phyloP scores from a whole-genome alignment of 2,113 vertebrate species.

The Rhadina sibilatrix region DNA sequence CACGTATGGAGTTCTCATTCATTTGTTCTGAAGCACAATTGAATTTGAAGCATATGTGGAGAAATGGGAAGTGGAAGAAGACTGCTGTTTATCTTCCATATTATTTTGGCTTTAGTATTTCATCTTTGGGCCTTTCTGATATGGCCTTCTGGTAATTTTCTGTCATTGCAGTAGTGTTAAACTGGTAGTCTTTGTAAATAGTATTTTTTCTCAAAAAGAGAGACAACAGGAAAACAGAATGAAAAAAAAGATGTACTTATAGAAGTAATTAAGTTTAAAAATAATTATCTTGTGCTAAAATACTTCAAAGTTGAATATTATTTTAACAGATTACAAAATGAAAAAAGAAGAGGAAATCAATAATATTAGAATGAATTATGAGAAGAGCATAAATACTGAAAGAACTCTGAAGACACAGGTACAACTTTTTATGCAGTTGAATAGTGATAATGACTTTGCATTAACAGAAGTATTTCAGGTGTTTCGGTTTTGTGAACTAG shows the following conservation, averaged over 20 bases:
- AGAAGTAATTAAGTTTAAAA: not conserved
- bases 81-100: not conserved
- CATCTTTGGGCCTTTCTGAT: not conserved
- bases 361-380: slow-evolving; percentile 82
- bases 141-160: not conserved
- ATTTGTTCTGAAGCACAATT: not conserved
- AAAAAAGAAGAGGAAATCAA: slow-evolving; percentile 86
- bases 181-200: not conserved
- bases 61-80: not conserved
- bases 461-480: not conserved
- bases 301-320: not conserved
- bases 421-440: not conserved
- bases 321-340: slow-evolving; percentile 78
- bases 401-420: slow-evolving; percentile 97
- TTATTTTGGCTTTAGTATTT: not conserved
- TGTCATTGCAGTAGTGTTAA: not conserved
- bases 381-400: slow-evolving; percentile 90
- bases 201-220: not conserved
- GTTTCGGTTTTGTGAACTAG: not conserved
- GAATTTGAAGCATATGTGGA: not conserved
- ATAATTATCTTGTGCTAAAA: not conserved
- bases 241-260: not conserved
- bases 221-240: not conserved
- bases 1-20: not conserved
- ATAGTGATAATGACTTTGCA: not conserved